These are phyloP conservation scores for Crotalus tigris DNA, from an alignment of 2,113 vertebrate species.

Conservation along the genomic window DNA sequence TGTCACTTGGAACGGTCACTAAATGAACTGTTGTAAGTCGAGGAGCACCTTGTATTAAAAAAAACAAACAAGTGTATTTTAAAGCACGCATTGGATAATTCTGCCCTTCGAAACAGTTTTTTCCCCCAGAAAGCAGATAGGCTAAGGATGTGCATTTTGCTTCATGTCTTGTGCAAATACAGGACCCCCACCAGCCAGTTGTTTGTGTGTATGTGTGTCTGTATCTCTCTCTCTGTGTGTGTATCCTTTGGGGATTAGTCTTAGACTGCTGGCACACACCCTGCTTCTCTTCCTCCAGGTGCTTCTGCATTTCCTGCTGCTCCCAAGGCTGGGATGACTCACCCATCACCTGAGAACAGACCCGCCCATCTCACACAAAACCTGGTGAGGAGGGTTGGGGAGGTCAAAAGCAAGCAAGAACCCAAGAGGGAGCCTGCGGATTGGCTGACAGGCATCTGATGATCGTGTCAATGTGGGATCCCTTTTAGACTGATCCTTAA, in stretches of 20 bases:
- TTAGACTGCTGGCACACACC: neutral
- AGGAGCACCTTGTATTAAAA: too few relatives aligned
- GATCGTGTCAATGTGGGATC: neutral
- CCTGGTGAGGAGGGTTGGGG: neutral
- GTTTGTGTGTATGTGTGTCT: neutral
- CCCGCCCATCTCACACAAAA: neutral
- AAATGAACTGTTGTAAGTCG: too few relatives aligned
- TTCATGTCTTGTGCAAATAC: too few relatives aligned
- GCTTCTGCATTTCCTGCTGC: accelerated
- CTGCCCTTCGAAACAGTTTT: too few relatives aligned
- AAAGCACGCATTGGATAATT: too few relatives aligned
- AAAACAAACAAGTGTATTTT: too few relatives aligned
- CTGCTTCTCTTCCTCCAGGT: neutral
- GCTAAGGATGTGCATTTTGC: too few relatives aligned
- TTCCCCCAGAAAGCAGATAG: too few relatives aligned
- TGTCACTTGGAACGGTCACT: too few relatives aligned
- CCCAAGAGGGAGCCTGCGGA: neutral
- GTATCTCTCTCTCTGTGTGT: neutral
- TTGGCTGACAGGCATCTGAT: neutral
- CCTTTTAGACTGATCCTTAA: neutral
- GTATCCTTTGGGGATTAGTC: neutral
- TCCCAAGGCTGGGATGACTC: neutral
- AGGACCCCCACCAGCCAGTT: too few relatives aligned
- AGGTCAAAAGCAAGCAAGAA: neutral
- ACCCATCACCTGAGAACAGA: neutral